Base-by-base conservation (phyloP, 2,888 invertebrate species). In the Limnephilus rhombicus region DNA sequence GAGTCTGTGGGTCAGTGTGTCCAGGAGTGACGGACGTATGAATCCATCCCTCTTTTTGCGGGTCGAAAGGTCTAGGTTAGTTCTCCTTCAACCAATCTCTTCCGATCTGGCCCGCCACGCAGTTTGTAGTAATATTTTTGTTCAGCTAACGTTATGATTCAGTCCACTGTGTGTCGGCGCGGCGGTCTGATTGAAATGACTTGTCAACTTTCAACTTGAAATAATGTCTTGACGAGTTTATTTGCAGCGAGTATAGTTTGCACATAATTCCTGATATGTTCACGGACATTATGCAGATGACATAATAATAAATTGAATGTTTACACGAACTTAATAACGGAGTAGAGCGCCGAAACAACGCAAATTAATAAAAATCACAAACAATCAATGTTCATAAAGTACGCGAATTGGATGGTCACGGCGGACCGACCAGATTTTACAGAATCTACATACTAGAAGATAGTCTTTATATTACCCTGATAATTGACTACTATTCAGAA, bases 131-230 rank as follows among this genome's bases (percentile, higher is more conserved):
- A 15, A 18, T n/a, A 9, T 24, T 24, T 9, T 68, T 68, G 68
- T 68, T 24, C 68, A 68, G 24, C 68, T 68, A 24, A 68, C 24
- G 68, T 68, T n/a, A 24, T 9, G 1, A n/a, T 68, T 24, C 24
- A 7, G 68, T 24, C 9, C 68, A 68, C 2, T 68, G 68, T 68
- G 24, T 68, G 68, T 68, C 68, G 68, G 68, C 68, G 68, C 68
- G 68, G 68, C 68, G 68, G 15, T 83, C 18, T 83, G 83, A 83
- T 83, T 83, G 83, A 83, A 83, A 83, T 83, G 83, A 83, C 83
- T 34, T 18, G 83, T 83, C 83, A 83, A 34, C 83, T 37, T 83
- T 83, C 83, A 83, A 83, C 83, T 83, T 83, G 83, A 83, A 83
- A 83, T 18, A n/a, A 37, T n/a, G 24, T n/a, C 68, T 68, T 68